Conservation (phyloP, 2,113 vertebrate species). For the Clarias batrachus region DNA sequence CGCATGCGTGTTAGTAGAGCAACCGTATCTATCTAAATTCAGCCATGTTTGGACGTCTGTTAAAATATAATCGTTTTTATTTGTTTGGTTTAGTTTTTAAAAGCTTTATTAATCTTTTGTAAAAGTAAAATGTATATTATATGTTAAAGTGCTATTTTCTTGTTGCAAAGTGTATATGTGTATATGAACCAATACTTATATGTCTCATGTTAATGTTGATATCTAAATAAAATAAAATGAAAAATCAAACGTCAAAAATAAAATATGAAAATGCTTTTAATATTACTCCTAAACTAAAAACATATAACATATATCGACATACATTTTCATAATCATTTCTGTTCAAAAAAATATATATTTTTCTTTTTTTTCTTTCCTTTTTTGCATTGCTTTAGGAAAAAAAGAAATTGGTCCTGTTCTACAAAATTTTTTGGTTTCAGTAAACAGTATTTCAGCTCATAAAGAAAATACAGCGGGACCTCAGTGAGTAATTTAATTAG, state of each 20-base stretch:
- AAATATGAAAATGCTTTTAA: not conserved
- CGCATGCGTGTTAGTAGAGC: not conserved
- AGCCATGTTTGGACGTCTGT: not conserved
- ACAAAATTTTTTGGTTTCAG: not conserved
- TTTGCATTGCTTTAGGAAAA: not conserved
- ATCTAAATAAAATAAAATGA: conserved; percentile 1
- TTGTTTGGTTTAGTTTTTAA: not conserved
- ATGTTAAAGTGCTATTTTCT: not conserved
- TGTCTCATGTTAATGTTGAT: not conserved
- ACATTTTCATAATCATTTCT: not conserved
- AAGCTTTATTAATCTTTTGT: not conserved
- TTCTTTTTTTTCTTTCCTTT: too few relatives aligned
- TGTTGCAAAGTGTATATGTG: not conserved
- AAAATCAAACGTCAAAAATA: not conserved
- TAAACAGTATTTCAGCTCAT: not conserved
- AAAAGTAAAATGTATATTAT: not conserved
- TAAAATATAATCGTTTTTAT: not conserved
- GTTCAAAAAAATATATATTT: not conserved
- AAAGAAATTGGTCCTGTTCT: conserved; percentile 2
- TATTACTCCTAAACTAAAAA: not conserved
- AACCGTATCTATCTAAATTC: not conserved
- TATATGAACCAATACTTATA: not conserved
- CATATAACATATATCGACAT: not conserved
- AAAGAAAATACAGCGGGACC: not conserved
- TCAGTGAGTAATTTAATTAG: too few relatives aligned